phyloP scores from a whole-genome alignment of 2,888 invertebrate species.

The Cyclophora punctaria region DNA sequence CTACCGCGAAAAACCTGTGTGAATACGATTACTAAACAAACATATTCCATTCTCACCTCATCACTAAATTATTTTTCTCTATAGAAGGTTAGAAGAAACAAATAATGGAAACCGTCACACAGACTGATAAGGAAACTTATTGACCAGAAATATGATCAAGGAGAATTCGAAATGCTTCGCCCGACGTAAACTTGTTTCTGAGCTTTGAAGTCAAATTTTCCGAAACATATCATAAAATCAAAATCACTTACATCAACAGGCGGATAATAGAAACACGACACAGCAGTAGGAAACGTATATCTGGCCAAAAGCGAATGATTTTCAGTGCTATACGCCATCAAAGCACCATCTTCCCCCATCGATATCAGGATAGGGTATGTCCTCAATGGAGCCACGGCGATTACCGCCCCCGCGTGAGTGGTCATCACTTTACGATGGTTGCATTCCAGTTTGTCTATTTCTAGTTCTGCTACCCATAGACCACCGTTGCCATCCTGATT shows the following conservation, averaged over 20 bases:
- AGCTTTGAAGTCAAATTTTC: too few species aligned
- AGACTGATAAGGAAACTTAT: too few species aligned
- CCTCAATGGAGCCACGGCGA: slow-evolving; percentile 81
- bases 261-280: slow-evolving; percentile 80
- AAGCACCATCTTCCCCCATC: slow-evolving; percentile 81
- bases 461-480: slow-evolving; percentile 71
- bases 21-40: too few species aligned
- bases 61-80: too few species aligned
- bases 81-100: too few species aligned
- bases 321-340: slow-evolving; percentile 83
- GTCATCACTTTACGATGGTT: slow-evolving; percentile 70
- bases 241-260: slow-evolving; percentile 74
- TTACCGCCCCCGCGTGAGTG: slow-evolving; percentile 85
- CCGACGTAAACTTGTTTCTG: too few species aligned
- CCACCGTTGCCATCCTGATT: slow-evolving; percentile 89
- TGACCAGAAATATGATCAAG: too few species aligned
- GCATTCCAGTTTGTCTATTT: slow-evolving; percentile 60
- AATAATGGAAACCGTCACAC: too few species aligned
- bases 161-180: too few species aligned
- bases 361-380: slow-evolving; percentile 81
- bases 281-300: slow-evolving; percentile 68
- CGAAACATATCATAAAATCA: neutral
- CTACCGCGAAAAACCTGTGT: too few species aligned
- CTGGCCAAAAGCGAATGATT: slow-evolving; percentile 75
- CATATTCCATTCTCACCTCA: too few species aligned